Evolutionary conservation across 2,888 invertebrate genomes (phyloP).

Genomic region (Osmoderma eremita): DNA sequence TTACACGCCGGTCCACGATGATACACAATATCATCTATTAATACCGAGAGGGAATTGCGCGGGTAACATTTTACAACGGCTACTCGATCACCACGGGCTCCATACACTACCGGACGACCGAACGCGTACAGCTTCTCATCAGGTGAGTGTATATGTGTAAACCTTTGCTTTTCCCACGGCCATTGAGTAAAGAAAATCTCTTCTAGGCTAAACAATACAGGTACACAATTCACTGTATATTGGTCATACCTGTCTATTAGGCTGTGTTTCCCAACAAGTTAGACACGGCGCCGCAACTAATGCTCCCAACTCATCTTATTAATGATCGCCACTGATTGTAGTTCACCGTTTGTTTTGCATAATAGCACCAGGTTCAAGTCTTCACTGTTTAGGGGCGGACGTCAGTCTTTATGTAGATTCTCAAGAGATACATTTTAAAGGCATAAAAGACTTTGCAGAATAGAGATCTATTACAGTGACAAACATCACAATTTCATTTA

Average conservation of each 20-base stretch:
- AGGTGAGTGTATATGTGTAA: conserved; percentile 45
- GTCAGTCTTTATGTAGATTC: no score
- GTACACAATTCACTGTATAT: conserved; percentile 57
- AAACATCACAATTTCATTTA: no score
- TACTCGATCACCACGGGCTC: conserved; percentile 31
- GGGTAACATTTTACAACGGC: conserved; percentile 36
- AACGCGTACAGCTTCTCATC: conserved; percentile 2
- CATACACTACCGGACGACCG: conserved; percentile 33
- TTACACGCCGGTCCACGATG: conserved; percentile 23
- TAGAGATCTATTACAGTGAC: no score
- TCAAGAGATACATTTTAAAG: no score
- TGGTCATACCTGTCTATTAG: conserved; percentile 55
- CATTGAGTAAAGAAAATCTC: conserved; percentile 49
- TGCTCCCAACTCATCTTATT: conserved; percentile 47
- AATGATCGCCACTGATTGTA: conserved; percentile 49
- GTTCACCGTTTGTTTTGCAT: conserved; percentile 53
- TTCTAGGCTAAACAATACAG: conserved; percentile 57
- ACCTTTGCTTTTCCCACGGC: conserved; percentile 61
- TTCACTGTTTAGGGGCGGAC: no score
- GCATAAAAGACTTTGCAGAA: no score
- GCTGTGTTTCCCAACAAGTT: conserved; percentile 56
- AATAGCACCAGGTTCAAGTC: conserved; percentile 35
- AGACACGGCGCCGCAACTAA: conserved; percentile 52
- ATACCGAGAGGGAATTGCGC: conserved; percentile 39
- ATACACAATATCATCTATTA: conserved; percentile 38